A percentile compares a stretch with the other conserved stretches of the same genome.
These are phyloP conservation scores for Antigone vipio DNA, from an alignment of 2,113 vertebrate species.

Conservation along the genomic window DNA sequence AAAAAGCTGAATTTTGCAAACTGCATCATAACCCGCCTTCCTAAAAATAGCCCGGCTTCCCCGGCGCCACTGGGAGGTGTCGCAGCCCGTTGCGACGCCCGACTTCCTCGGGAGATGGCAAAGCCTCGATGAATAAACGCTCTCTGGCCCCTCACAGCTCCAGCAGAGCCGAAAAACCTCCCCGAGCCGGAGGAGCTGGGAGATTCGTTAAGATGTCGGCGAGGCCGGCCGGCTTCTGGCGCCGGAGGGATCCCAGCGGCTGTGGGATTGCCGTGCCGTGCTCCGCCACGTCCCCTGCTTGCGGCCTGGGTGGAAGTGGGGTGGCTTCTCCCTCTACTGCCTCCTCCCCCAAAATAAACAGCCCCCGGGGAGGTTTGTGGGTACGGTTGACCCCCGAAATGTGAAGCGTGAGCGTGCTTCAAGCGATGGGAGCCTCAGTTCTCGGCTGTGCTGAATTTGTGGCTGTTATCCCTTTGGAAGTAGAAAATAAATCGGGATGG, in stretches of 20 bases:
- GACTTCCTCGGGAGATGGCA: not conserved
- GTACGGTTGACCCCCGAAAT: too few relatives aligned
- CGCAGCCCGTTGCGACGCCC: not conserved
- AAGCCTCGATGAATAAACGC: not conserved
- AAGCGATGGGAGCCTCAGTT: fast-evolving
- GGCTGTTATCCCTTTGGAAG: not conserved
- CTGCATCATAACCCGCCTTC: not conserved
- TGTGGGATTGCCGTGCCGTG: not conserved
- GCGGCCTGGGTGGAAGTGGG: not conserved
- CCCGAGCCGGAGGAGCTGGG: not conserved
- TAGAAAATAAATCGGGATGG: not conserved
- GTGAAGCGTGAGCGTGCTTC: not conserved
- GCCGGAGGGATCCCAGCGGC: not conserved
- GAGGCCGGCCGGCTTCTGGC: fast-evolving
- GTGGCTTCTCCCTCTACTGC: not conserved
- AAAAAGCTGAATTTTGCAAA: not conserved
- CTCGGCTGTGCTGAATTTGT: fast-evolving
- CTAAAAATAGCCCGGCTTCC: not conserved
- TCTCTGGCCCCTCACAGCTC: not conserved
- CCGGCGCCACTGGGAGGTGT: not conserved
- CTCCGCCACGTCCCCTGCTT: not conserved
- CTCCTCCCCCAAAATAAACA: not conserved
- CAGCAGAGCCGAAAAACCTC: fast-evolving
- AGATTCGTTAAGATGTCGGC: too few relatives aligned
- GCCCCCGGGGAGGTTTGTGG: not conserved